Percentiles rank a stretch among this genome's conserved stretches.
These are phyloP conservation scores for Urechis unicinctus DNA, from an alignment of 2,888 invertebrate genomes.

Conservation along the genomic window DNA sequence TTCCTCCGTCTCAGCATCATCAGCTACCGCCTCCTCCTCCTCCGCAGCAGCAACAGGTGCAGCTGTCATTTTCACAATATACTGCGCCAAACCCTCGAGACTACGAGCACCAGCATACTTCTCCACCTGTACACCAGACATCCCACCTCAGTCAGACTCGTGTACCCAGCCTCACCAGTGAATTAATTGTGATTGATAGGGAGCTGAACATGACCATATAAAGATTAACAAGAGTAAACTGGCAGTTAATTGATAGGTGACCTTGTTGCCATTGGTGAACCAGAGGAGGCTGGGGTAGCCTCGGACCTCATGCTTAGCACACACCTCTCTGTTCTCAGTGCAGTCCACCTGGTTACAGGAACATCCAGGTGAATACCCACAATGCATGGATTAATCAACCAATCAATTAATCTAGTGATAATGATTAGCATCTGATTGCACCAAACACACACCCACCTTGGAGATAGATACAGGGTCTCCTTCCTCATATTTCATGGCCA, in stretches of 20 bases:
- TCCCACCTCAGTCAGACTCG: too few species aligned
- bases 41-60: too few species aligned
- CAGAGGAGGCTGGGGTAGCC: conserved; percentile 83
- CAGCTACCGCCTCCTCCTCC: too few species aligned
- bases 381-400: too few species aligned
- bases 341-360: conserved; percentile 66
- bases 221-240: neutral
- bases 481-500: conserved; percentile 63
- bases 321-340: conserved; percentile 67
- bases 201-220: too few species aligned
- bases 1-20: too few species aligned
- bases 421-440: neutral
- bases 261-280: conserved; percentile 68
- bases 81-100: too few species aligned
- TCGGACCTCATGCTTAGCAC: conserved; percentile 73
- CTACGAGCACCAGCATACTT: too few species aligned
- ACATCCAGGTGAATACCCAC: neutral
- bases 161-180: too few species aligned
- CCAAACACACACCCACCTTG: conserved; percentile 25
- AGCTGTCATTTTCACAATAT: too few species aligned
- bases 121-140: too few species aligned
- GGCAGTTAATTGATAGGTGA: neutral
- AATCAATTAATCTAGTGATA: neutral
- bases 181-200: too few species aligned
- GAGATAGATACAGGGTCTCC: conserved; percentile 29